Evolutionary conservation across 2,113 vertebrate species (phyloP), one percentile per base, ranked within the genome.

Genomic region (Aix galericulata): DNA sequence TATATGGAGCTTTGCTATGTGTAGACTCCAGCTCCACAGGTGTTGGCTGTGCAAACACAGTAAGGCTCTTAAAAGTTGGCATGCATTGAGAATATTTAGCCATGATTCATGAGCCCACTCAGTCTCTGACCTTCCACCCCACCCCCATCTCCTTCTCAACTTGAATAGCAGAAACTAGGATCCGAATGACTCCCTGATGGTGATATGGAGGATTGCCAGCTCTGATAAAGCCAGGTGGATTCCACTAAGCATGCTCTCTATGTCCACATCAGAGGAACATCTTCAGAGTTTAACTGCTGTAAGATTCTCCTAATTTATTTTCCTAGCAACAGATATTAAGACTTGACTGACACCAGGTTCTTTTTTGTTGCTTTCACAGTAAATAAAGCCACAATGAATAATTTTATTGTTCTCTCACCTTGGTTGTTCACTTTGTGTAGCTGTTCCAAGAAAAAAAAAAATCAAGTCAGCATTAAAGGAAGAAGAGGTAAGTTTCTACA

Each of bases 271-370:
- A 86, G 73, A 64, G 62, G 36, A 96, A 90, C 76, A 86, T 95
- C 66, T 63, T 86, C 2, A 0, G 69, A 93, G 80, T 82, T 42
- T 76, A 52, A 85, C 36, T 73, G 62, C 81, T 92, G 26, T 79
- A 80, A 92, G 55, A 58, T 42, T 93, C 69, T 91, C 50, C 62
- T 96, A 81, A 96, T 97, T 96, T 87, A 81, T 91, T 91, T 66
- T 94, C 79, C 82, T 93, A 91, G 86, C 82, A 96, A 93, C 82
- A 91, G 79, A 89, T 94, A 93, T 46, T 91, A 90, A 91, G 86
- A 53, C 55, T 89, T 92, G 91, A 91, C 59, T 80, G 88, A 92
- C 72, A 67, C 9, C 46, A 29, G 0, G 36, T 93, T 92, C 81
- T 91, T 73, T 44, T 89, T 71, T 38, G 17, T 15, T 82, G 56